Percentiles rank a stretch among this genome's conserved stretches.
Conservation (phyloP, 2,113 vertebrate species). For the Clarias gariepinus region DNA sequence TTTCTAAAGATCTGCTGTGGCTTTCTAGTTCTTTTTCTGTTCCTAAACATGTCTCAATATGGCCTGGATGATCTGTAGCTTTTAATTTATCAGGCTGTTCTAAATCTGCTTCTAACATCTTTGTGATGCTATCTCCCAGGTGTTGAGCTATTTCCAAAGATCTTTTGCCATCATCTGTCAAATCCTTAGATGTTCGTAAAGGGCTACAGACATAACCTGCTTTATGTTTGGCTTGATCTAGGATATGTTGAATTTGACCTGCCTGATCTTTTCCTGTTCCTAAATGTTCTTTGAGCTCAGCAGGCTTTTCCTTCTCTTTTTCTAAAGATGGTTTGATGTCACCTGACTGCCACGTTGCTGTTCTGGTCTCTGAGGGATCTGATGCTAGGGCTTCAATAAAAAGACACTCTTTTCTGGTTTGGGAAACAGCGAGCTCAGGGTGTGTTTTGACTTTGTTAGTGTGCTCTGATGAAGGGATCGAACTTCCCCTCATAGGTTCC, state of each 20-base stretch:
- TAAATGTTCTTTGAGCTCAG: not conserved
- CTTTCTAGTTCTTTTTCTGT: not conserved
- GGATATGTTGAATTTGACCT: not conserved
- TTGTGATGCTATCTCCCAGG: not conserved
- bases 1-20: conserved; percentile 1
- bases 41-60: not conserved
- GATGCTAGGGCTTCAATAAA: conserved; percentile 15
- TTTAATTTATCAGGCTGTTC: conserved; percentile 22
- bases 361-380: conserved; percentile 4
- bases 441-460: not conserved
- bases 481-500: not conserved
- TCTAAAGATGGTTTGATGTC: not conserved
- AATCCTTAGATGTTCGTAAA: not conserved
- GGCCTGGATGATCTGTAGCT: not conserved
- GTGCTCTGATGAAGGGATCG: conserved; percentile 13
- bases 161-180: not conserved
- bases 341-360: not conserved
- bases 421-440: not conserved
- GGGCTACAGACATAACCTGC: not conserved
- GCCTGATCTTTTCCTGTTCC: not conserved
- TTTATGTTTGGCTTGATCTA: not conserved
- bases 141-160: not conserved
- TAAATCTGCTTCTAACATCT: conserved; percentile 4
- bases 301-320: not conserved
- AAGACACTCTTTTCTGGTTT: not conserved